phyloP scores from a whole-genome alignment of 2,113 vertebrate genomes.

The Ahaetulla prasina region DNA sequence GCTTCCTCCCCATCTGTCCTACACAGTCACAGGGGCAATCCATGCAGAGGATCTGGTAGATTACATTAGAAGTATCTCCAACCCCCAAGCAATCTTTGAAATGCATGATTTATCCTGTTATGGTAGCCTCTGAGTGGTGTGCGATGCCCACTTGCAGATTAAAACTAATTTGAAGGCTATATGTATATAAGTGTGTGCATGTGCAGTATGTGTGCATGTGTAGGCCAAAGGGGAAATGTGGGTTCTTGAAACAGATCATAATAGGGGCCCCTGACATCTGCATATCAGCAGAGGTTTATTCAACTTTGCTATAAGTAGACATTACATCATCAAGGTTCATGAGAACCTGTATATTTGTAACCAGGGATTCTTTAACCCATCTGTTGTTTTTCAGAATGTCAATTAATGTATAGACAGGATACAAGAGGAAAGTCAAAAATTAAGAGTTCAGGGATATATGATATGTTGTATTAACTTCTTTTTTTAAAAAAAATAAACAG shows the following conservation, averaged over 20 bases:
- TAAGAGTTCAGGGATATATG: background rate
- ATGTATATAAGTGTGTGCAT: background rate
- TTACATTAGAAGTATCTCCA: background rate
- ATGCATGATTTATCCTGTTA: background rate
- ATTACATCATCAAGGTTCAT: background rate
- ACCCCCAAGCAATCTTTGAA: background rate
- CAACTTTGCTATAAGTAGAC: background rate
- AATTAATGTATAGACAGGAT: background rate
- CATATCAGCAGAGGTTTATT: background rate
- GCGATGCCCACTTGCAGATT: background rate
- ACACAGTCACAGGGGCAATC: background rate
- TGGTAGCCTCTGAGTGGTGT: background rate
- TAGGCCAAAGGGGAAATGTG: background rate
- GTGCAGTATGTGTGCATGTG: background rate
- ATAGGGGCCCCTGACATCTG: background rate
- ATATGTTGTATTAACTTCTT: background rate
- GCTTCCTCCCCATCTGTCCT: background rate
- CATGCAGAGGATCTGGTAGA: background rate
- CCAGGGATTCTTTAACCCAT: background rate
- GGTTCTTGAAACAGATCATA: background rate
- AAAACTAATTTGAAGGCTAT: background rate
- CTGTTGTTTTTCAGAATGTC: background rate
- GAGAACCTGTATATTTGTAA: background rate
- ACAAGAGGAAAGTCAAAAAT: background rate
- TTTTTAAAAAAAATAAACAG: background rate